Evolutionary conservation across 1,140 invertebrate genomes (phyloP).

Genomic region (Helicoverpa zea): DNA sequence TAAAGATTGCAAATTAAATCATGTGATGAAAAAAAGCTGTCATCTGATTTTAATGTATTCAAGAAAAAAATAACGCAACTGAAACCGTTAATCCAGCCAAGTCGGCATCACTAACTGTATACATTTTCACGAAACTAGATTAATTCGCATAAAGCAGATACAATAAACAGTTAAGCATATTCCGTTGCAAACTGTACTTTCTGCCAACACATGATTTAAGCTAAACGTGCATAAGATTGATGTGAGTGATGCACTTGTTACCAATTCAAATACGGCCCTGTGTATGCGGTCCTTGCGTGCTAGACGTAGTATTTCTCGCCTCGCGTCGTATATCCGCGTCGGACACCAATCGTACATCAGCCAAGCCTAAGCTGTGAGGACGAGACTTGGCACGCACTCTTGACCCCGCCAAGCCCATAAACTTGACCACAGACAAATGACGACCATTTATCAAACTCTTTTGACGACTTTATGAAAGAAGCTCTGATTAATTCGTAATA

Average conservation of each 20-base stretch:
- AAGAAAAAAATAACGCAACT: no score
- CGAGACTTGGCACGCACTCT: slow-evolving; percentile 50
- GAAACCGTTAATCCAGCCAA: no score
- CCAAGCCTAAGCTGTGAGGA: neutral
- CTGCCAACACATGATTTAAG: slow-evolving; percentile 26
- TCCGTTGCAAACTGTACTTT: neutral
- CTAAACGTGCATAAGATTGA: slow-evolving; percentile 17
- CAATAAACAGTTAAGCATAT: slow-evolving; percentile 10
- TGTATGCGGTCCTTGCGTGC: slow-evolving; percentile 62
- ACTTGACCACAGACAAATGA: slow-evolving; percentile 60
- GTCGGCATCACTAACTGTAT: neutral
- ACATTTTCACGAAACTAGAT: neutral
- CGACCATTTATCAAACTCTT: slow-evolving; percentile 39
- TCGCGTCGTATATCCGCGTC: slow-evolving; percentile 46
- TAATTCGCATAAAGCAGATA: slow-evolving; percentile 2
- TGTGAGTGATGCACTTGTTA: slow-evolving; percentile 44
- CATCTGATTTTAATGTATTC: no score
- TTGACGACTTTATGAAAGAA: slow-evolving; percentile 25
- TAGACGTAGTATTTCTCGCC: slow-evolving; percentile 70
- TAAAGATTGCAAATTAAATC: no score
- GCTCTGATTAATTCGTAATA: slow-evolving; percentile 29
- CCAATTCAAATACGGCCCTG: slow-evolving; percentile 49
- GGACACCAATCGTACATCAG: slow-evolving; percentile 45
- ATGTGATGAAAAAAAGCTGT: no score
- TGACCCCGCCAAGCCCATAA: slow-evolving; percentile 2